Conservation (phyloP, 2,113 vertebrate species). For the Cochlearius cochlearius region DNA sequence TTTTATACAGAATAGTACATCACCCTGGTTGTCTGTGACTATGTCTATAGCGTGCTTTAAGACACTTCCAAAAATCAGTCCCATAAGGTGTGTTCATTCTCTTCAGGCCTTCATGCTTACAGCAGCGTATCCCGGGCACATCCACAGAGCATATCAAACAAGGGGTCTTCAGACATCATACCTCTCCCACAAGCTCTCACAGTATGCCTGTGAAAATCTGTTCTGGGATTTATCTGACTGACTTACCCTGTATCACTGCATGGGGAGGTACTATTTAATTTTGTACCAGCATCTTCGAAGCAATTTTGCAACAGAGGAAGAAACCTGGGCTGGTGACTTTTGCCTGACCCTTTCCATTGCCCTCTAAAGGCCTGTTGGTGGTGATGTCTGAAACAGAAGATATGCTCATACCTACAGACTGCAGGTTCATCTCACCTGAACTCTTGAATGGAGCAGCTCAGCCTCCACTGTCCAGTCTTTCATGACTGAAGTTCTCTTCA, state of each 20-base stretch:
- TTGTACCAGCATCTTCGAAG: background rate
- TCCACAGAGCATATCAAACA: background rate
- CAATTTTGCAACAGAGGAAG: background rate
- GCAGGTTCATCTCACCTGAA: background rate
- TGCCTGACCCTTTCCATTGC: background rate
- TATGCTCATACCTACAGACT: background rate
- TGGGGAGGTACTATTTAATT: background rate
- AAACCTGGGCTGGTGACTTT: background rate
- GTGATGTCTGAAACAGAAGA: background rate
- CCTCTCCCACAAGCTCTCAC: background rate
- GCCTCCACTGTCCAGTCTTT: background rate
- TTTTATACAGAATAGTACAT: background rate
- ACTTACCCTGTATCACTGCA: background rate
- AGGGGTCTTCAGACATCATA: background rate
- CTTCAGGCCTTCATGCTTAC: background rate
- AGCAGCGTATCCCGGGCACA: background rate
- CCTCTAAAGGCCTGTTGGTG: background rate
- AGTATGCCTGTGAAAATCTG: background rate
- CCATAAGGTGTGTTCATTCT: background rate
- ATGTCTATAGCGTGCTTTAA: background rate
- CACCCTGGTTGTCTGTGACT: background rate
- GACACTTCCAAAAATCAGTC: background rate
- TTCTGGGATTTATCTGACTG: background rate
- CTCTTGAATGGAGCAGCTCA: background rate
- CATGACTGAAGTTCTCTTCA: background rate